Evolutionary conservation across 2,888 invertebrate genomes (phyloP).

Genomic region (Habrosyne pyritoides): DNA sequence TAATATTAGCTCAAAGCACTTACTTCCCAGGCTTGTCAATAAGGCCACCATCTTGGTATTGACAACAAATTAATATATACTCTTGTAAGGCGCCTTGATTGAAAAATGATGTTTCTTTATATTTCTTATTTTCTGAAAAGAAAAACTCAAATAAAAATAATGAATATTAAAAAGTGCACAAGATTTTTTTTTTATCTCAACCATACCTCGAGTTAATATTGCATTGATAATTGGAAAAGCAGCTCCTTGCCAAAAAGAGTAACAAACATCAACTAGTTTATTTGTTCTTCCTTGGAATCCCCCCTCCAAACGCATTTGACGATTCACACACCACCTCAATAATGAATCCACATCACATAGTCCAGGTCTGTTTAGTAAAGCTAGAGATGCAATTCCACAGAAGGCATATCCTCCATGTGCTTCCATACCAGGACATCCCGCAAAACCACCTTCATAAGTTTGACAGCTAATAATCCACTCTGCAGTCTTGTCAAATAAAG

Average conservation of each 20-base stretch:
- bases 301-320: conserved; percentile 97
- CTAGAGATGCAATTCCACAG: conserved; percentile 96
- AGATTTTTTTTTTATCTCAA: background rate
- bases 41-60: conserved; percentile 93
- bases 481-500: conserved; percentile 92
- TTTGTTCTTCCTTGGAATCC: conserved; percentile 99
- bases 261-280: conserved; percentile 99
- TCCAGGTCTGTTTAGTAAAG: conserved; percentile 89
- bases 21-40: conserved; percentile 98
- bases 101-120: conserved; percentile 87
- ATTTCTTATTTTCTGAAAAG: conserved; percentile 70
- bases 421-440: conserved; percentile 94
- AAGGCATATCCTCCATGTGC: conserved; percentile 99
- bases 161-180: conserved; percentile 9
- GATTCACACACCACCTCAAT: conserved; percentile 93
- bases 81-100: conserved; percentile 95
- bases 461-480: conserved; percentile 98
- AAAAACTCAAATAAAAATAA: conserved; percentile 16
- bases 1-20: too few relatives aligned
- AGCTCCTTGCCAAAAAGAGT: conserved; percentile 99
- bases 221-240: conserved; percentile 94
- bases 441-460: conserved; percentile 99
- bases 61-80: conserved; percentile 97
- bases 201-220: conserved; percentile 83
- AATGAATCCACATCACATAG: conserved; percentile 90